A percentile compares a stretch with the other conserved stretches of the same genome.
These are phyloP conservation scores for Agapetus fuscipes DNA, from an alignment of 2,888 invertebrate genomes.

Conservation along the genomic window DNA sequence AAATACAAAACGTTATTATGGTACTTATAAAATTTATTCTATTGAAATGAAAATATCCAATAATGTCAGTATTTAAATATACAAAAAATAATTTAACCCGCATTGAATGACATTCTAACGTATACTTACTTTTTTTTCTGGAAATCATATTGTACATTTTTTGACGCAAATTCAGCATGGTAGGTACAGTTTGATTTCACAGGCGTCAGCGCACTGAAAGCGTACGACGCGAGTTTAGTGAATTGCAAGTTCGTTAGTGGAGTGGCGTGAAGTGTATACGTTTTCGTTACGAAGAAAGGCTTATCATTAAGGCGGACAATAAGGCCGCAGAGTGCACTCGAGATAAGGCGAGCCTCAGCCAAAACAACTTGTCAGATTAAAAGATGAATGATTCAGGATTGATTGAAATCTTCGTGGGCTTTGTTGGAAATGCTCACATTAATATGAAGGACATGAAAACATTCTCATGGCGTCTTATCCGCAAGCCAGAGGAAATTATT, in stretches of 20 bases:
- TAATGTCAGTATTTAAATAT: too few relatives aligned
- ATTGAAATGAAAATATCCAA: too few relatives aligned
- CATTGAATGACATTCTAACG: too few relatives aligned
- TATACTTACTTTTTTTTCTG: too few relatives aligned
- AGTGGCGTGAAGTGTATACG: constrained; percentile 10
- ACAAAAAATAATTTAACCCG: too few relatives aligned
- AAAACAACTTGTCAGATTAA: constrained; percentile 22
- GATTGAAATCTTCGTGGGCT: constrained; percentile 18
- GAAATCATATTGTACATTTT: too few relatives aligned
- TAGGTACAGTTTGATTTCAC: too few relatives aligned
- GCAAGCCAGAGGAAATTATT: too few relatives aligned
- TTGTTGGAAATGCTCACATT: background rate
- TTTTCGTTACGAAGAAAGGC: constrained; percentile 15
- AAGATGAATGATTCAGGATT: constrained; percentile 20
- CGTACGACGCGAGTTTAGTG: background rate
- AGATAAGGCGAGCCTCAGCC: constrained; percentile 17
- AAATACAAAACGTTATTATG: too few relatives aligned
- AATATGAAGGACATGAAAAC: background rate
- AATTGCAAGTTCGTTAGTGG: constrained; percentile 18
- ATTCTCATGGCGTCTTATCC: too few relatives aligned
- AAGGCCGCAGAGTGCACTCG: constrained; percentile 7
- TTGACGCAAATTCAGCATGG: too few relatives aligned
- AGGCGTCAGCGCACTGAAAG: constrained; percentile 7
- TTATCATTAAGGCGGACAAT: constrained; percentile 21
- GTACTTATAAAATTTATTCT: too few relatives aligned